phyloP scores from a whole-genome alignment of 2,797 vertebrate species.

The Gouania willdenowi region DNA sequence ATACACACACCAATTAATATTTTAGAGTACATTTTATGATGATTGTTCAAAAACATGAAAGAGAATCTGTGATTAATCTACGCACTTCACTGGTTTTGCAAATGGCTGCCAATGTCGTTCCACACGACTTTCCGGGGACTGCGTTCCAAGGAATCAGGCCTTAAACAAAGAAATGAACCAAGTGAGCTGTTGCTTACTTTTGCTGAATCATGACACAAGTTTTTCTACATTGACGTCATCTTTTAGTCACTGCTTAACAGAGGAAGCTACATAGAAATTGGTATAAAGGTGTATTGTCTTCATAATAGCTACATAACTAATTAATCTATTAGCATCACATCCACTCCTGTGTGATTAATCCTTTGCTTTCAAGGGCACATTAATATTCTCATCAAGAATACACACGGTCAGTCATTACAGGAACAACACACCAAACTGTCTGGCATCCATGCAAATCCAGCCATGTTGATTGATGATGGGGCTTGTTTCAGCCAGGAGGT shows the following conservation, averaged over 20 bases:
- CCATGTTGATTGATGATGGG: constrained; percentile 81
- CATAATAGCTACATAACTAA: constrained; percentile 31
- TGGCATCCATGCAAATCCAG: constrained; percentile 89
- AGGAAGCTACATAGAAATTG: constrained; percentile 4
- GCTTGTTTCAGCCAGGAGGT: constrained; percentile 86
- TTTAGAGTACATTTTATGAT: background rate
- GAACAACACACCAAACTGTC: constrained; percentile 88
- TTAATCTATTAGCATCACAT: constrained; percentile 17
- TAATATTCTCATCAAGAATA: constrained; percentile 46
- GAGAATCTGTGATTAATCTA: constrained; percentile 19
- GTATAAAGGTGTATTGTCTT: constrained; percentile 11
- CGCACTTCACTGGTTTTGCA: constrained; percentile 96
- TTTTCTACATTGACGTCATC: constrained; percentile 5
- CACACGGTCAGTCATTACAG: constrained; percentile 30
- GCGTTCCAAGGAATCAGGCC: constrained; percentile 95
- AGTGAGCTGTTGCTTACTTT: constrained; percentile 8
- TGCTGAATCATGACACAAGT: constrained; percentile 34
- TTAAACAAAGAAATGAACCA: constrained; percentile 58
- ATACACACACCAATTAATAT: background rate
- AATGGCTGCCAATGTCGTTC: constrained; percentile 89
- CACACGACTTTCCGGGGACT: constrained; percentile 90
- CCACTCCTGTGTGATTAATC: constrained; percentile 32
- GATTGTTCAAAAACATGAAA: constrained; percentile 4
- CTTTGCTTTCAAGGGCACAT: constrained; percentile 25
- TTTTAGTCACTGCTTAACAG: constrained; percentile 7